Percentiles rank a stretch among this genome's conserved stretches.
Evolutionary conservation across 2,113 vertebrate genomes (phyloP).

Genomic region (Gopherus flavomarginatus): DNA sequence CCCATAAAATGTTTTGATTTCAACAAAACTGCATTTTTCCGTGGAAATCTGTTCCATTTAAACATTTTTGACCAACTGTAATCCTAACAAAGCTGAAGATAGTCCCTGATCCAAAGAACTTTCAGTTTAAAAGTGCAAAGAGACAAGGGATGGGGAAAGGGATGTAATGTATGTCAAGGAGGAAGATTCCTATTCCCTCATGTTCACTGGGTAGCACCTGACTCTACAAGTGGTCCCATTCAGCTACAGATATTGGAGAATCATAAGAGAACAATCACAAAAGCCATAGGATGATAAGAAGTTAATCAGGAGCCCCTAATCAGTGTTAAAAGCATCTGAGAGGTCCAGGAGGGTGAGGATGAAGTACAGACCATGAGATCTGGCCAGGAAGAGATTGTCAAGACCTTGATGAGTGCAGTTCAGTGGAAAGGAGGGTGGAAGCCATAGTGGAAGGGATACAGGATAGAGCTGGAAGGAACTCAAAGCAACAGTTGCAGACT

Average conservation of each 20-base stretch:
- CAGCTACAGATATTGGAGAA: neutral
- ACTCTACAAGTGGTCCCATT: neutral
- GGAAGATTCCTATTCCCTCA: neutral
- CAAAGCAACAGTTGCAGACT: neutral
- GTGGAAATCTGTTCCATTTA: neutral
- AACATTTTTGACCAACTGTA: neutral
- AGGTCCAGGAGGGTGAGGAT: neutral
- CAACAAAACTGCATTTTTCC: neutral
- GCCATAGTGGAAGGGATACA: neutral
- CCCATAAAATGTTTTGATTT: neutral
- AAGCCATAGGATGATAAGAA: neutral
- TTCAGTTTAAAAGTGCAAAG: neutral
- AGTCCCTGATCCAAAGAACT: neutral
- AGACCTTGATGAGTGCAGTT: neutral
- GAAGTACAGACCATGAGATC: neutral
- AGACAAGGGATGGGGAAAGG: neutral
- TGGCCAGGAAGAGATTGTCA: neutral
- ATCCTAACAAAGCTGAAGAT: neutral
- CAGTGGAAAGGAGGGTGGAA: neutral
- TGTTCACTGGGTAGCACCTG: neutral
- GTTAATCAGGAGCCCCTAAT: neutral
- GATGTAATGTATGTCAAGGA: neutral
- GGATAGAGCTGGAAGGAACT: neutral
- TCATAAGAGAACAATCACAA: neutral
- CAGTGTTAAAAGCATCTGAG: neutral